A percentile compares a stretch with the other conserved stretches of the same genome.
These are phyloP conservation scores for Rhagoletis pomonella DNA, from an alignment of 1,140 invertebrate genomes.

Conservation along the genomic window DNA sequence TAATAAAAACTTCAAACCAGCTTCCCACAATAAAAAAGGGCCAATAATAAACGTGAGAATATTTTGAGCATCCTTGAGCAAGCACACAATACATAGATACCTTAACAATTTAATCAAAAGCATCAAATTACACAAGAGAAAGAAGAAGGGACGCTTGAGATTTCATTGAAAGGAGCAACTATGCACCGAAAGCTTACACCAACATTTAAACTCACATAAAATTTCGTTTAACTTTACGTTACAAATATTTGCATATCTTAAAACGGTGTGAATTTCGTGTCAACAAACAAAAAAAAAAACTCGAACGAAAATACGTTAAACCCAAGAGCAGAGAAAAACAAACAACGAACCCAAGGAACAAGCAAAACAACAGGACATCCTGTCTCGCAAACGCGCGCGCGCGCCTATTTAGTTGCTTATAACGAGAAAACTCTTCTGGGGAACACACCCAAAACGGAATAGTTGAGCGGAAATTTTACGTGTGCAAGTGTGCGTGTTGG, in stretches of 20 bases:
- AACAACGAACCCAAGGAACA: not conserved
- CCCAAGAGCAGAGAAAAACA: not conserved
- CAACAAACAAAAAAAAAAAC: not conserved
- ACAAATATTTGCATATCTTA: constrained; percentile 6
- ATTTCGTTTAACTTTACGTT: not conserved
- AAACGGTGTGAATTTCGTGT: not conserved
- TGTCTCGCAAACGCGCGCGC: not conserved
- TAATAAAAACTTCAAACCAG: not conserved
- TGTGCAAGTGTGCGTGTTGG: not conserved
- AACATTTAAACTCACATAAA: not conserved
- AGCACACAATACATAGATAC: not conserved
- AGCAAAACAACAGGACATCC: constrained; percentile 8
- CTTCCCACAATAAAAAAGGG: not conserved
- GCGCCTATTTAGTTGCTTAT: not conserved
- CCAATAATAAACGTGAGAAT: constrained; percentile 42
- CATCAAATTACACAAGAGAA: constrained; percentile 29
- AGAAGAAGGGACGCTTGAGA: not conserved
- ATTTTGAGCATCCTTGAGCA: constrained; percentile 11
- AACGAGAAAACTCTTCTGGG: no score
- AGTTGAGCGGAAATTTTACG: not conserved
- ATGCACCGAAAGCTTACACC: not conserved
- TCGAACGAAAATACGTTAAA: constrained; percentile 15
- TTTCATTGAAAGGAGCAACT: not conserved
- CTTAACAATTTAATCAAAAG: not conserved
- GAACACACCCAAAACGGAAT: not conserved